Evolutionary conservation across 2,113 vertebrate genomes (phyloP), one percentile per base, ranked within the genome.

Genomic region (Pseudorectes ferrugineus): DNA sequence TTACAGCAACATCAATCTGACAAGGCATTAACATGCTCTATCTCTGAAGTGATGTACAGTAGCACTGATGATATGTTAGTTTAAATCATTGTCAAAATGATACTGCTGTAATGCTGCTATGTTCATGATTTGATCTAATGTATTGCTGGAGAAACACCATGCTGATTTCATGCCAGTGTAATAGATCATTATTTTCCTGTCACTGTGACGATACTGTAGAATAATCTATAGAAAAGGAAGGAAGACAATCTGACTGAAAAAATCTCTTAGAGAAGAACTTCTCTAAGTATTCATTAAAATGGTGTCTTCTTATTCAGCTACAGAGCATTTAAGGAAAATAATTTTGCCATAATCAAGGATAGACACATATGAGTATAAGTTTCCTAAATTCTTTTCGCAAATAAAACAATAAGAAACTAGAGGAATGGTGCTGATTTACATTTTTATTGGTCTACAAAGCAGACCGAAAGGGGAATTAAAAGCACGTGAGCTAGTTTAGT

Each of bases 141-240:
- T 80, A 92, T 96, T 96, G 85, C 94, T 91, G 93, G 84, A 95
- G 84, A 95, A 96, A 95, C 84, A 95, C 33, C 40, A 22, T 55
- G 43, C 75, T 96, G 96, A 97, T 97, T 89, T 94, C 85, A 80
- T 83, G 76, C 43, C 84, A 91, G 42, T 82, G 55, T 54, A 95
- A 95, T 95, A 82, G 38, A 97, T 97, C 93, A 95, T 97, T 96
- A 93, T 93, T 94, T 95, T 95, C 76, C 82, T 96, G 94, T 92
- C 92, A 92, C 58, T 31, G 9, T 49, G 68, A 95, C 77, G 66
- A 94, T 89, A 79, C 72, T 71, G 76, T 79, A 93, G 43, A 87
- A 83, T 78, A 95, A 97, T 96, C 96, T 92, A 95, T 79, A 84
- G 59, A 92, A 67, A 74, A 84, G 13, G n/a, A 91, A 91, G 72